Percentiles rank a stretch among this genome's conserved stretches.
These are phyloP conservation scores for Rhyacophila brunnea DNA, from an alignment of 1,140 invertebrate species.

Conservation along the genomic window DNA sequence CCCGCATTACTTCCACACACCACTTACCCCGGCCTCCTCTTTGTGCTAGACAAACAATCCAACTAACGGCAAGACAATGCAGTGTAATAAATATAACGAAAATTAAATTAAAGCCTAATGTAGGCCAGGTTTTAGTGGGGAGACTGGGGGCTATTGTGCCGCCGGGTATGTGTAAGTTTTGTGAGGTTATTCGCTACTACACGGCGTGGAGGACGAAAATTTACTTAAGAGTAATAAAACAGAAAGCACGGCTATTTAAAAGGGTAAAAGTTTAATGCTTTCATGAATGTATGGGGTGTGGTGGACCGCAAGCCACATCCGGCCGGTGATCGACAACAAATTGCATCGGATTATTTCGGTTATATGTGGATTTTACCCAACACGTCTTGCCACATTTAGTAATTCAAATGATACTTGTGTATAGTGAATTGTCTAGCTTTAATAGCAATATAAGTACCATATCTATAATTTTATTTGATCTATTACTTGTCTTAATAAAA, in stretches of 20 bases:
- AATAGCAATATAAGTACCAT: too few relatives aligned
- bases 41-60: conserved; percentile 10
- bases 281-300: neutral
- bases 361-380: too few relatives aligned
- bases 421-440: too few relatives aligned
- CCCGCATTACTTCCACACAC: neutral
- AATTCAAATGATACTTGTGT: too few relatives aligned
- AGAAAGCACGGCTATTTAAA: conserved; percentile 23
- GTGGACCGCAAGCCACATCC: neutral
- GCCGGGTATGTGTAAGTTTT: too few relatives aligned
- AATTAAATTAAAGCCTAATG: conserved; percentile 33
- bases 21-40: neutral
- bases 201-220: conserved; percentile 10
- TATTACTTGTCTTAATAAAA: too few relatives aligned
- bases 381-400: too few relatives aligned
- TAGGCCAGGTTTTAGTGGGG: conserved; percentile 23
- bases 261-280: conserved; percentile 31
- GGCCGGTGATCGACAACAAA: too few relatives aligned
- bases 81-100: conserved; percentile 29
- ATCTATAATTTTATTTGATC: too few relatives aligned
- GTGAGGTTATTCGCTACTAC: neutral
- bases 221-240: conserved; percentile 27
- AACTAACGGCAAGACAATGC: conserved; percentile 26
- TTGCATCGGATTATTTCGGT: too few relatives aligned
- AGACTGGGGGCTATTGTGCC: neutral